Conservation (phyloP, 2,797 vertebrate species). For the Myiothlypis chrysogaster region DNA sequence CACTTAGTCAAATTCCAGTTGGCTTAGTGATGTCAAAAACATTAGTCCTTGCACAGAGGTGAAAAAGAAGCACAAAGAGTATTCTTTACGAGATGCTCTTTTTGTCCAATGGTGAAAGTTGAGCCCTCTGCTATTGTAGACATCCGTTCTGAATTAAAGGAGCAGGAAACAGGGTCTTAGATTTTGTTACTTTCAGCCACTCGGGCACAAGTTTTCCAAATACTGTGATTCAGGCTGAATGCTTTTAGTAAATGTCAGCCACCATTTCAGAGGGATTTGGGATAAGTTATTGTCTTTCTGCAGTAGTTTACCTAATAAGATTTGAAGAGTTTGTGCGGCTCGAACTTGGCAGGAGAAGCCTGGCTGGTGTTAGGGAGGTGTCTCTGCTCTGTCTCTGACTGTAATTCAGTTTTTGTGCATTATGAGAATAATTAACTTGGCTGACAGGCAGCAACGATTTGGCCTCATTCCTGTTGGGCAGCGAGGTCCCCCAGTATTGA, state of each 20-base stretch:
- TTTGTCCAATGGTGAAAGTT: fast-evolving
- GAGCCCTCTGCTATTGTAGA: fast-evolving
- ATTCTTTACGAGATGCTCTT: not conserved
- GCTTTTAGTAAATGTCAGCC: not conserved
- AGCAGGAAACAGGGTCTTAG: not conserved
- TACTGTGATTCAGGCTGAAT: not conserved
- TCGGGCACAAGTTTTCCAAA: not conserved
- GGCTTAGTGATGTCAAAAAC: not conserved
- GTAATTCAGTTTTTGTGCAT: not conserved
- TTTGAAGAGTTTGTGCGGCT: not conserved
- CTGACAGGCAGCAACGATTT: not conserved
- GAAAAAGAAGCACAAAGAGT: not conserved
- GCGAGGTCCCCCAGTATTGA: not conserved
- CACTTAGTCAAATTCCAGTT: not conserved
- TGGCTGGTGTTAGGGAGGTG: not conserved
- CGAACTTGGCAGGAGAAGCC: not conserved
- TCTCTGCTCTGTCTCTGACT: not conserved
- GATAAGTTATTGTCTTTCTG: not conserved
- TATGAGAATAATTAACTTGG: not conserved
- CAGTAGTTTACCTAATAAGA: not conserved
- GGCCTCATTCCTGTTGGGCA: not conserved
- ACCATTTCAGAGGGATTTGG: not conserved
- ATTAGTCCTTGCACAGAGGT: not conserved
- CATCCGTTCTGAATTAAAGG: not conserved
- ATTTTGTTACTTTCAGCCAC: not conserved